These are phyloP conservation scores for Jacana jacana DNA, from an alignment of 2,113 vertebrate species.

Conservation along the genomic window DNA sequence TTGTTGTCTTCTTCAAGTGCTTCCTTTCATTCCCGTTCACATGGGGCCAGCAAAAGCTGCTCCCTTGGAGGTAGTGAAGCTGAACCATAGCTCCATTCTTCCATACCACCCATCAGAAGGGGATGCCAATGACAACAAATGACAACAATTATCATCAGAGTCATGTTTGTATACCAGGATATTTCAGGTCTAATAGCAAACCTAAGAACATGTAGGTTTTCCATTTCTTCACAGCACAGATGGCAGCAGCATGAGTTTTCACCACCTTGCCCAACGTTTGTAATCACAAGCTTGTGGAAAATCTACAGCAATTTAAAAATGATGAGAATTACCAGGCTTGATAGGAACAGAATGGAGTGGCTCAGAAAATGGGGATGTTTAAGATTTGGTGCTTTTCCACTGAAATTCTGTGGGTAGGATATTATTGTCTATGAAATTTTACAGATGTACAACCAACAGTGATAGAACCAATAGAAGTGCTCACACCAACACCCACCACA, in stretches of 20 bases:
- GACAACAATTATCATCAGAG: conserved; percentile 12
- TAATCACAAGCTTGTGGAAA: background rate
- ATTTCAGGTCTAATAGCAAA: conserved; percentile 10
- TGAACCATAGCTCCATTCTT: background rate
- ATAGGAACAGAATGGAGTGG: background rate
- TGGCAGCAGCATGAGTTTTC: conserved; percentile 48
- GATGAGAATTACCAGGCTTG: background rate
- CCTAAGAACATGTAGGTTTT: conserved; percentile 16
- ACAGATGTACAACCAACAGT: background rate
- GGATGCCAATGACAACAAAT: background rate
- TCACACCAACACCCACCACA: background rate
- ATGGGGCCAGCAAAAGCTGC: fast-evolving
- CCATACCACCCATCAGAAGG: background rate
- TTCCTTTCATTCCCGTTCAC: background rate
- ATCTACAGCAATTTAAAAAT: background rate
- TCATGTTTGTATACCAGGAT: background rate
- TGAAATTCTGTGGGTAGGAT: background rate
- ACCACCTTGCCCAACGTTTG: conserved; percentile 13
- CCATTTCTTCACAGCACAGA: conserved; percentile 51
- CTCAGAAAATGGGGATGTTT: background rate
- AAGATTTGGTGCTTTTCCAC: background rate
- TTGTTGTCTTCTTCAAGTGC: background rate
- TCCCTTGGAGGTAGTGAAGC: background rate
- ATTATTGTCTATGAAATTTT: background rate
- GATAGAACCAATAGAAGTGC: background rate